Base-by-base conservation (phyloP, 2,113 vertebrate genomes). In the Guaruba guarouba region DNA sequence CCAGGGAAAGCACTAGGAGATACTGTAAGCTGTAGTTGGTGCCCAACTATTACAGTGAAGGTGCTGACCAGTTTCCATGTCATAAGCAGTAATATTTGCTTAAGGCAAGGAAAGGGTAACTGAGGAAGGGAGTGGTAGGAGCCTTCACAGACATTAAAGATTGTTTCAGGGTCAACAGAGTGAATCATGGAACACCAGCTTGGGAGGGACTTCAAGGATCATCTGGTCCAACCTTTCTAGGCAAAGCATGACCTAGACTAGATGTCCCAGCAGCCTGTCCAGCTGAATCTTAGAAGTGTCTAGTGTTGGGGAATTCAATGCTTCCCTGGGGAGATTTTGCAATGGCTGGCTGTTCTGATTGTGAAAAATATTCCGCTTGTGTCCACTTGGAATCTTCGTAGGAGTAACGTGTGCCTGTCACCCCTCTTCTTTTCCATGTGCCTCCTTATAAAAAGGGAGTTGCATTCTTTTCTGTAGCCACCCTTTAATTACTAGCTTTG, bases 21-120 rank as follows among this genome's bases (percentile, higher is more conserved):
- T 82, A 59, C 41, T 49, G 31, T 44, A 25, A 35, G 13, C 39
- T 55, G 35, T 41, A 55, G 14, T 7, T 74, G 66, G 23, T 86
- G 39, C 31, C 14, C 48, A 20, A 4, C 0, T 1, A 7, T 54
- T 54, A 71, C 7, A 27, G 24, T 4, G 10, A 46, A 52, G 18
- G 33, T 69, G 73, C 54, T 79, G 37, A 31, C 12, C 17, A 39
- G 35, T 63, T 24, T 62, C 46, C 16, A 28, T n/a, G 62, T 69
- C 28, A 14, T 31, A n/a, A 70, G 25, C 17, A 35, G 24, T 59
- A 17, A 6, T 35, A 28, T 79, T 64, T 63, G 33, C 13, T 88
- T 39, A 22, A 17, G 37, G 10, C 51, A 39, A 46, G 22, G 35
- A 52, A 63, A 69, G 35, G 61, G 27, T 0, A 1, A 39, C 35